A percentile compares a stretch with the other conserved stretches of the same genome.
These are phyloP conservation scores for Drosophila azteca DNA, from an alignment of 1,140 invertebrate species.

Conservation along the genomic window DNA sequence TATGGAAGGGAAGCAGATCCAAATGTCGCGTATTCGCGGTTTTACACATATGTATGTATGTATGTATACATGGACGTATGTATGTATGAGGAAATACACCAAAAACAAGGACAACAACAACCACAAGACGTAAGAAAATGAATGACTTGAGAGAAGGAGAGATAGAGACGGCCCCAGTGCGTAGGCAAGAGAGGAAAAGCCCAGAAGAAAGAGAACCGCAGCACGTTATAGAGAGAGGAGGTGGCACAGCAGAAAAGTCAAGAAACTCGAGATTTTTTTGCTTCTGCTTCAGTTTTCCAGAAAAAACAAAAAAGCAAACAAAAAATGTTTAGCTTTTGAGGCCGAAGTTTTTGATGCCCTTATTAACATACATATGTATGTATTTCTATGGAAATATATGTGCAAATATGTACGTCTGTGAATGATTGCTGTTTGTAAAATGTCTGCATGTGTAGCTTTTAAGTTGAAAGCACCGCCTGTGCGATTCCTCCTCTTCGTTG, in stretches of 20 bases:
- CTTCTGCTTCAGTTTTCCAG: slow-evolving; percentile 32
- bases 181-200: slow-evolving; percentile 23
- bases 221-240: slow-evolving; percentile 33
- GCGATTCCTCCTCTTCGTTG: too few relatives aligned
- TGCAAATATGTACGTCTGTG: too few relatives aligned
- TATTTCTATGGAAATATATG: too few relatives aligned
- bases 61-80: slow-evolving; percentile 4
- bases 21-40: slow-evolving; percentile 27
- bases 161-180: slow-evolving; percentile 22
- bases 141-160: slow-evolving; percentile 50
- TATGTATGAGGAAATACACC: slow-evolving; percentile 62
- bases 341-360: too few relatives aligned
- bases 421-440: too few relatives aligned
- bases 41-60: slow-evolving; percentile 23
- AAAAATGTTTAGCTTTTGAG: slow-evolving; percentile 11
- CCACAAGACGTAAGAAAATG: slow-evolving; percentile 64
- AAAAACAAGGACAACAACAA: slow-evolving; percentile 19
- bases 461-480: too few relatives aligned
- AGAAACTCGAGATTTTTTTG: slow-evolving; percentile 73
- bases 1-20: too few relatives aligned
- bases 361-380: too few relatives aligned
- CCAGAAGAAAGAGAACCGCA: slow-evolving; percentile 10
- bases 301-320: slow-evolving; percentile 17
- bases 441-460: too few relatives aligned
- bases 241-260: slow-evolving; percentile 71